These are phyloP conservation scores for Agrochola circellaris DNA, from an alignment of 2,888 invertebrate species.

Conservation along the genomic window DNA sequence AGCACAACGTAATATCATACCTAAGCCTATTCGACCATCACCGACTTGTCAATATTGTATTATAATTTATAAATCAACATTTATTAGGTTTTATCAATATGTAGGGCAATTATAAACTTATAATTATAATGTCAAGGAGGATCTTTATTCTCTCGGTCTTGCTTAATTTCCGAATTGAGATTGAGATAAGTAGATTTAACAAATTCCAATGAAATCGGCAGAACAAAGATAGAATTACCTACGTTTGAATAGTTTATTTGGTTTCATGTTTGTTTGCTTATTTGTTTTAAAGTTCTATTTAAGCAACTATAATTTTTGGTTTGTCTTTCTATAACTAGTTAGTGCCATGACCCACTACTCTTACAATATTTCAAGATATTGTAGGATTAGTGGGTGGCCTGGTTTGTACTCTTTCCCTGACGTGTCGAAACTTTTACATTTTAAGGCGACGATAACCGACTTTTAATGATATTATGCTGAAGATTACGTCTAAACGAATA, in stretches of 20 bases:
- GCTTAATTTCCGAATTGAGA: constrained; percentile 27
- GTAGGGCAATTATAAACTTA: constrained; percentile 20
- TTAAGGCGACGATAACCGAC: neutral
- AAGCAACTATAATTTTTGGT: neutral
- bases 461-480: too few relatives aligned
- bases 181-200: constrained; percentile 8
- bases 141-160: too few relatives aligned
- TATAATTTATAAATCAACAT: constrained; percentile 29
- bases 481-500: too few relatives aligned
- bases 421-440: neutral
- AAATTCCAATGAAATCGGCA: constrained; percentile 21
- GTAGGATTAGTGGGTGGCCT: neutral
- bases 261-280: neutral
- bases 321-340: neutral
- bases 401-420: neutral
- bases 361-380: neutral
- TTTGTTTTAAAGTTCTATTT: neutral
- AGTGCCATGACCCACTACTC: constrained; percentile 12
- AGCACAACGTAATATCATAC: constrained; percentile 42
- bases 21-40: constrained; percentile 28
- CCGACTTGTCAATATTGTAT: constrained; percentile 43
- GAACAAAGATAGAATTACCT: constrained; percentile 14
- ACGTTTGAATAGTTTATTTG: constrained; percentile 22
- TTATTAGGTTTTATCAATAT: constrained; percentile 33
- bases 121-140: constrained; percentile 53